These are phyloP conservation scores for Amniataba percoides DNA, from an alignment of 2,797 vertebrate genomes.

Conservation along the genomic window DNA sequence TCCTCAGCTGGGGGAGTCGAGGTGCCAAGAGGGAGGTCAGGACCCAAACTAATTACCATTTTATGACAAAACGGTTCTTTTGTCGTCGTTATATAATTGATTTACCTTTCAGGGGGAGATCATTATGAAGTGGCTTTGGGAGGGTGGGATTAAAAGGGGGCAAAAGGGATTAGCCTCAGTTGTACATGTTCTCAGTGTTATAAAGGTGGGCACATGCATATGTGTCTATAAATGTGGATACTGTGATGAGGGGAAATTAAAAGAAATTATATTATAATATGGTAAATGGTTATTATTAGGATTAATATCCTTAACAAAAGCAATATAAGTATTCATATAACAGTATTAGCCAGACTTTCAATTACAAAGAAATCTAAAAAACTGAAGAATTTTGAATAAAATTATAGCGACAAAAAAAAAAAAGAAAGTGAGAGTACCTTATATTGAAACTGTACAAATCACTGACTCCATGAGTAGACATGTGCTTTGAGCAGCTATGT, in stretches of 20 bases:
- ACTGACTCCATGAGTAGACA: constrained; percentile 49
- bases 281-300: not conserved
- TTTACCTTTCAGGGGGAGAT: constrained; percentile 87
- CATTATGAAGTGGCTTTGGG: constrained; percentile 80
- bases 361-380: not conserved
- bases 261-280: not conserved
- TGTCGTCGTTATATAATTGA: constrained; percentile 88
- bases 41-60: constrained; percentile 90
- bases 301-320: constrained; percentile 6
- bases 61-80: constrained; percentile 86
- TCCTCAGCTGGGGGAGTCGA: constrained; percentile 96
- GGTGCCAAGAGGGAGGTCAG: constrained; percentile 95
- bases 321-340: not conserved
- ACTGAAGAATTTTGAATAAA: not conserved
- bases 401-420: not conserved
- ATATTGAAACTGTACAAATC: constrained; percentile 39
- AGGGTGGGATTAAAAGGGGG: constrained; percentile 60
- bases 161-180: constrained; percentile 64
- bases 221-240: constrained; percentile 26
- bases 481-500: constrained; percentile 37
- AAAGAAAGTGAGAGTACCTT: not conserved
- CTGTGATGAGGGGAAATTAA: not conserved
- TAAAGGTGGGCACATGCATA: constrained; percentile 26
- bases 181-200: constrained; percentile 56
- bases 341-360: not conserved